phyloP scores from a whole-genome alignment of 2,797 vertebrate species.

The Chloroceryle amazona region DNA sequence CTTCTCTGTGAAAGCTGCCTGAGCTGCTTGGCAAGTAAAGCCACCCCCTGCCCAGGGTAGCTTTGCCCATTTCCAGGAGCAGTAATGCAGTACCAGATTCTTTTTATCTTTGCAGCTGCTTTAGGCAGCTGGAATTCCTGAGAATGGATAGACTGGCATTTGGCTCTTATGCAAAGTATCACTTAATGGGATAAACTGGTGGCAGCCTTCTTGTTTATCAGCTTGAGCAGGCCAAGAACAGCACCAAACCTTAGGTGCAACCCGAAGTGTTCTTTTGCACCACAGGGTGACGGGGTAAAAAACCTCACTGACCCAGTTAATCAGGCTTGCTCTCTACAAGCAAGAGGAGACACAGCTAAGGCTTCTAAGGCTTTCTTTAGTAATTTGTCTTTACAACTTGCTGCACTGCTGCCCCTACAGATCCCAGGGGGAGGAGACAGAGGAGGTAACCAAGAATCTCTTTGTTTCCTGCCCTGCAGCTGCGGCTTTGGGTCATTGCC shows the following conservation, averaged over 20 bases:
- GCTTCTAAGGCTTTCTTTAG: neutral
- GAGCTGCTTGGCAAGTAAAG: rapidly evolving
- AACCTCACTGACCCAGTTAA: rapidly evolving
- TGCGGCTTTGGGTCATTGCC: neutral
- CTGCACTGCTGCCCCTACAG: neutral
- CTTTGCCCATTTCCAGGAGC: neutral
- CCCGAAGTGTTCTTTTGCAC: rapidly evolving
- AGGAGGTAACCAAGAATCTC: neutral
- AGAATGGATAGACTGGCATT: neutral
- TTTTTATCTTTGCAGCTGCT: neutral
- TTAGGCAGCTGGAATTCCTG: neutral
- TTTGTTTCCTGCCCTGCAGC: neutral
- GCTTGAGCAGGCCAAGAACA: rapidly evolving
- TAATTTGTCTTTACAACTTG: neutral
- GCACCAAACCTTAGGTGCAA: neutral
- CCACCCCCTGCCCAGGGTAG: rapidly evolving
- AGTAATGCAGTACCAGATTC: rapidly evolving
- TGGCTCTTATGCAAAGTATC: neutral
- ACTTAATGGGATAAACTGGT: neutral
- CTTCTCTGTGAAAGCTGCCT: neutral
- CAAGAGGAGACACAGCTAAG: neutral
- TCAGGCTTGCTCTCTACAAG: neutral
- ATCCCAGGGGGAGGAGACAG: neutral
- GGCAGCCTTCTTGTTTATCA: neutral
- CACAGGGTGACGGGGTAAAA: rapidly evolving